A percentile compares a stretch with the other conserved stretches of the same genome.
These are phyloP conservation scores for Alosa alosa DNA, from an alignment of 2,113 vertebrate species.

Conservation along the genomic window DNA sequence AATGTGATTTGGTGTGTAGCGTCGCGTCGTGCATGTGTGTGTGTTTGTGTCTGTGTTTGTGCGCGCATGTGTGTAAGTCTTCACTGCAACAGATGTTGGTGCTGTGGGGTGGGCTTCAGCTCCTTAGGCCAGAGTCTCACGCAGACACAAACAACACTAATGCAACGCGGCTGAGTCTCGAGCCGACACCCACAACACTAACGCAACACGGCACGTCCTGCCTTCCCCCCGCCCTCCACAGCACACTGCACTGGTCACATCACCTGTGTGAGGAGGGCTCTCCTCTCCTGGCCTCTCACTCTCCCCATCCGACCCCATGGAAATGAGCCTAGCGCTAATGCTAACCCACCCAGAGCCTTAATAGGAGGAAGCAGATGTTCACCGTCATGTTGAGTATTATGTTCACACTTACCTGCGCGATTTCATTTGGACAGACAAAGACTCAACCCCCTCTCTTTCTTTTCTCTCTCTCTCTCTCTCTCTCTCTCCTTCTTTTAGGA, in stretches of 20 bases:
- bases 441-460: background rate
- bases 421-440: background rate
- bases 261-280: background rate
- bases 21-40: background rate
- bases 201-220: no score
- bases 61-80: constrained; percentile 34
- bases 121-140: constrained; percentile 43
- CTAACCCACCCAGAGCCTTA: background rate
- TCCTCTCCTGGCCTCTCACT: background rate
- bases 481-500: background rate
- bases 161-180: no score
- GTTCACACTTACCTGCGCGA: background rate
- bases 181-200: no score
- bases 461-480: constrained; percentile 23
- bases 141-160: background rate
- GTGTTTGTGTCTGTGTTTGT: background rate
- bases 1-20: no score
- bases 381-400: background rate
- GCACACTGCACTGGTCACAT: background rate
- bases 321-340: background rate
- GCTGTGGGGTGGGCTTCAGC: constrained; percentile 37
- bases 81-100: constrained; percentile 64
- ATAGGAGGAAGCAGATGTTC: background rate
- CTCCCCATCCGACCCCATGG: background rate
- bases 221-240: no score